A percentile compares a stretch with the other conserved stretches of the same genome.
Evolutionary conservation across 2,113 vertebrate genomes (phyloP).

Genomic region (Amazona vittata): DNA sequence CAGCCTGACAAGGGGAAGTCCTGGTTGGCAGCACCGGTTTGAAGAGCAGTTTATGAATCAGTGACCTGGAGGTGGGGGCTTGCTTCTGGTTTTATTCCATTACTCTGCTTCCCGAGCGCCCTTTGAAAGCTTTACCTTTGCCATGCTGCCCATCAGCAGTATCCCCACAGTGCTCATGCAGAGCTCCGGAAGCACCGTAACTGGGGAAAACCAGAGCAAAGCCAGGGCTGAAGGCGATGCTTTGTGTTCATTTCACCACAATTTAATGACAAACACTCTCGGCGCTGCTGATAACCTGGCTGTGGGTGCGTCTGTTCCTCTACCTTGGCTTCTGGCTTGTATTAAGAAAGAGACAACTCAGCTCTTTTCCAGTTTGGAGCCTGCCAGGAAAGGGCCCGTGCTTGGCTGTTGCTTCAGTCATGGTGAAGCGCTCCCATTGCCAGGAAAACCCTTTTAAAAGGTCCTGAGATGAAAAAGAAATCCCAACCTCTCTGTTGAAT

Average conservation of each 20-base stretch:
- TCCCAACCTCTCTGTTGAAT: not conserved
- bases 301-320: conserved; percentile 4
- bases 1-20: not conserved
- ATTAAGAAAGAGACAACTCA: conserved; percentile 9
- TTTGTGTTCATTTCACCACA: not conserved
- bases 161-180: not conserved
- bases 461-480: not conserved
- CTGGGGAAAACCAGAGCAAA: not conserved
- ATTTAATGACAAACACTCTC: conserved; percentile 36
- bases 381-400: not conserved
- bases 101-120: not conserved
- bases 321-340: not conserved
- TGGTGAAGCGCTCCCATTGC: not conserved
- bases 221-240: not conserved
- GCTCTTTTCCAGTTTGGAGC: not conserved
- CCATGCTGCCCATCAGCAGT: fast-evolving
- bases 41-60: not conserved
- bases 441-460: not conserved
- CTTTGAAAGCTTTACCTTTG: not conserved
- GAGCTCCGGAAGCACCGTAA: not conserved
- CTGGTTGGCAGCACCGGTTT: not conserved
- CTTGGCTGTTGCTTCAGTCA: not conserved
- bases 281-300: not conserved
- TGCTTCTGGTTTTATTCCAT: not conserved
- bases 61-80: not conserved